Base-by-base conservation (phyloP, 2,113 vertebrate genomes). In the Okapia johnstoni region DNA sequence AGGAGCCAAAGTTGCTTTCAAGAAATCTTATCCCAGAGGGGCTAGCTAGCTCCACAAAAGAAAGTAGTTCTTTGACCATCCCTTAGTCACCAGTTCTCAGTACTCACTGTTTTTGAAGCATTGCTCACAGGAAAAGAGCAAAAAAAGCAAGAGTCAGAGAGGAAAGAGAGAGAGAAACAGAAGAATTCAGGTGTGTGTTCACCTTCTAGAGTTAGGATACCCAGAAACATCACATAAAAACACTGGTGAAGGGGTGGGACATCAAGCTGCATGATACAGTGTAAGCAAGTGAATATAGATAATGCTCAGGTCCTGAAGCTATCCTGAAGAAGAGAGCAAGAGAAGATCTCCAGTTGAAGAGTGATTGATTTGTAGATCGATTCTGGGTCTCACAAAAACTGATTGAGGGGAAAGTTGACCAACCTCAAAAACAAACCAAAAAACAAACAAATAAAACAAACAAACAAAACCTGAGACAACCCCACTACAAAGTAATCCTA, bases 211-310 rank as follows among this genome's bases (percentile, higher is more conserved):
- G 48, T 40, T 26, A 90, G 17, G 15, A 76, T 66, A 76, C 10
- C 1, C 6, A 50, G 33, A 77, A 14, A 60, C 13, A 63, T 73
- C 40, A 73, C 7, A 4, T 77, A 36, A 70, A 4, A 58, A 84
- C 14, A 86, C 7, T 55, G 8, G 14, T 54, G 19, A 61, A 17
- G 3, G 2, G 6, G 3, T 30, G 0, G 1, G 21, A 3, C 61
- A 25, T 86, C 25, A 63, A 40, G 15, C 9, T 43, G 60, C 14
- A 3, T 12, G 16, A 50, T 46, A 40, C 5, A 54, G 4, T 55
- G 0, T 76, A 36, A 55, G 33, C 12, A 50, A 8, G 3, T 40
- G 16, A 46, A 76, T 50, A 15, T 3, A 48, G 25, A 86, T 1
- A 61, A 55, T n/a, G 7, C 25, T 88, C 17, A 76, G 52, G 6